Base-by-base conservation (phyloP, 1,140 invertebrate genomes). In the Eupeodes corollae region DNA sequence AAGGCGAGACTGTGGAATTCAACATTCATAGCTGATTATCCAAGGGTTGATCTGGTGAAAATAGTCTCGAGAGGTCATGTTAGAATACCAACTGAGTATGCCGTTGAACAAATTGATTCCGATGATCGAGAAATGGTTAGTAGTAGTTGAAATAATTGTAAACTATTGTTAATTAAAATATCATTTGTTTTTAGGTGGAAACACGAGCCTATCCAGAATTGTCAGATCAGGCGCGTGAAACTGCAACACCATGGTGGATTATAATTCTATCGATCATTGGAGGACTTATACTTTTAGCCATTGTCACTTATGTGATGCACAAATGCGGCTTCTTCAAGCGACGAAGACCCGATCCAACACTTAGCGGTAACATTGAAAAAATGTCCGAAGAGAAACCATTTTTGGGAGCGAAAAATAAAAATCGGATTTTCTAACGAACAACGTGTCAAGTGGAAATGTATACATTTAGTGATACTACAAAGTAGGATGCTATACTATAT, bases 291-390 rank as follows among this genome's bases (percentile, higher is more conserved):
- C 69, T 93, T 3, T 71, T 94, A 18, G 75, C 88, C 9, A 55
- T 89, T 1, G 69, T 92, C 26, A 84, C 83, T n/a, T 71, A 87
- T 16, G 67, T 82, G 5, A 63, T 93, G 18, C 89, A 86, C 80
- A 90, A 86, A 70, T 73, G 85, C 26, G 90, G 90, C 38, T 94
- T 94, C 75, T 94, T 94, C 71, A 90, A 90, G 63, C 63, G 85
- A 45, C 78, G 82, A 66, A 75, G 84, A 51, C 83, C 84, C 9
- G 86, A 90, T 67, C 82, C 82, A 1, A 90, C 86, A 14, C 59
- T 90, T 0, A 86, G 84, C 6, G 87, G 86, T 6, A 91, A 88
- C 67, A 67, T 89, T 19, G 80, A 85, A 61, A 88, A 87, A 59
- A 77, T 78, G 50, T 82, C 80, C 26, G 82, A 86, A 55, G 70